Evolutionary conservation across 1,140 invertebrate species (phyloP).

Genomic region (Drosophila kanapiae): DNA sequence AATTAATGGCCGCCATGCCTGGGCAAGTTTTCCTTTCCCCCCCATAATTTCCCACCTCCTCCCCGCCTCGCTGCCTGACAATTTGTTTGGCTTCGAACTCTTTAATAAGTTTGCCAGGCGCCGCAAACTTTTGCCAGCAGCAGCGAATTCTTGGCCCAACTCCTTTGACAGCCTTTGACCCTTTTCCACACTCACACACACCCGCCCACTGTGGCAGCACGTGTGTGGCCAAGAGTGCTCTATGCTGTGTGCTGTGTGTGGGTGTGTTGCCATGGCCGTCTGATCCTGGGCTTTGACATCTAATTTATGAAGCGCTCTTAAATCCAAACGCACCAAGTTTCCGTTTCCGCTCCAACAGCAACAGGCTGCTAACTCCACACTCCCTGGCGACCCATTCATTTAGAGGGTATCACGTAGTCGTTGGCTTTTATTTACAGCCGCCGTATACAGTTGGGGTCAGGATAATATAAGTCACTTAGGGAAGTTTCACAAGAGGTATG

Average conservation of each 20-base stretch:
- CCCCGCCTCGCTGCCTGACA: slow-evolving; percentile 18
- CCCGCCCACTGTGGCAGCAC: background rate
- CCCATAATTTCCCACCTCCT: background rate
- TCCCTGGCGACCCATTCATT: slow-evolving; percentile 17
- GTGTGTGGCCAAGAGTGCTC: slow-evolving; percentile 19
- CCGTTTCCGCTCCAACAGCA: slow-evolving; percentile 36
- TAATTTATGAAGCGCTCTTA: slow-evolving; percentile 76
- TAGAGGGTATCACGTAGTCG: slow-evolving; percentile 44
- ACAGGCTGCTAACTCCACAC: slow-evolving; percentile 17
- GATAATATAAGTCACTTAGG: slow-evolving; percentile 14
- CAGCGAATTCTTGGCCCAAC: slow-evolving; percentile 32
- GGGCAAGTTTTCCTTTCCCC: slow-evolving; percentile 41
- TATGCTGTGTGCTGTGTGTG: slow-evolving; percentile 13
- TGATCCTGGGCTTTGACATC: slow-evolving; percentile 71
- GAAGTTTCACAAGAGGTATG: slow-evolving; percentile 9
- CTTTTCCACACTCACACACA: slow-evolving; percentile 37
- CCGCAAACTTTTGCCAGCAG: slow-evolving; percentile 40
- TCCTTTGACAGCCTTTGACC: slow-evolving; percentile 65
- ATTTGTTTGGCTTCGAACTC: slow-evolving; percentile 62
- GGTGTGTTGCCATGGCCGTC: slow-evolving; percentile 44
- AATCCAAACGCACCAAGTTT: slow-evolving; percentile 30
- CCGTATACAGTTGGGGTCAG: background rate
- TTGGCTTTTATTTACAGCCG: slow-evolving; percentile 26
- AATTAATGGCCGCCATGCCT: slow-evolving; percentile 55
- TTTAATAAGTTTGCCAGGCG: slow-evolving; percentile 58